Evolutionary conservation across 1,140 invertebrate species (phyloP).

Genomic region (Elysia chlorotica): DNA sequence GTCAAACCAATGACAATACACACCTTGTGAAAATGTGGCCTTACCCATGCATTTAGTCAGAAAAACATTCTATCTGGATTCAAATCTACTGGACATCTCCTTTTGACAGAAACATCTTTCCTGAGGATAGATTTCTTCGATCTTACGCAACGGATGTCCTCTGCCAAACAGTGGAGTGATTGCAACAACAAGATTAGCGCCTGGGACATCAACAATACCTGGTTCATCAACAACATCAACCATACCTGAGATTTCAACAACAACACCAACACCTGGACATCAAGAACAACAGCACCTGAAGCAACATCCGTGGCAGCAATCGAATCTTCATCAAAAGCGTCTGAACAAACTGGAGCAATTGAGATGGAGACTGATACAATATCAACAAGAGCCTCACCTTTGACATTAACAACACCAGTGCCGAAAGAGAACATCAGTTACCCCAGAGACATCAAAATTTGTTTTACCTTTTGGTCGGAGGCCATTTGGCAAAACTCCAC

Average conservation of each 20-base stretch:
- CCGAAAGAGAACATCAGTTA: too few relatives aligned
- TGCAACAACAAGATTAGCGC: constrained; percentile 2
- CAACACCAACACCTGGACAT: too few relatives aligned
- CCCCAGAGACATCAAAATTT: neutral
- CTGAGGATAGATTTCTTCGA: neutral
- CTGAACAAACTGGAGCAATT: neutral
- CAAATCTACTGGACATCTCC: neutral
- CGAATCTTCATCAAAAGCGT: neutral
- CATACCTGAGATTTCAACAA: too few relatives aligned
- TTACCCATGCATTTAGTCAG: too few relatives aligned
- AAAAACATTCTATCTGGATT: too few relatives aligned
- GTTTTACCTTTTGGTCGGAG: neutral
- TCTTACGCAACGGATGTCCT: neutral
- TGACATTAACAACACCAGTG: neutral
- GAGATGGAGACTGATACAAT: neutral
- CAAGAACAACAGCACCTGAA: too few relatives aligned
- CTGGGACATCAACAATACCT: neutral
- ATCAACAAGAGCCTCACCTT: constrained; percentile 3
- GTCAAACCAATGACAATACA: too few relatives aligned
- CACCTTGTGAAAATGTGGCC: too few relatives aligned
- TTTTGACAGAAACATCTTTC: neutral
- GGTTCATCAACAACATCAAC: too few relatives aligned
- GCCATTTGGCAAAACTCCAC: neutral
- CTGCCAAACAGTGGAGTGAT: too few relatives aligned
- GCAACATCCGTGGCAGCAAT: neutral